Base-by-base conservation (phyloP, 2,797 vertebrate genomes). In the Myotis myotis region DNA sequence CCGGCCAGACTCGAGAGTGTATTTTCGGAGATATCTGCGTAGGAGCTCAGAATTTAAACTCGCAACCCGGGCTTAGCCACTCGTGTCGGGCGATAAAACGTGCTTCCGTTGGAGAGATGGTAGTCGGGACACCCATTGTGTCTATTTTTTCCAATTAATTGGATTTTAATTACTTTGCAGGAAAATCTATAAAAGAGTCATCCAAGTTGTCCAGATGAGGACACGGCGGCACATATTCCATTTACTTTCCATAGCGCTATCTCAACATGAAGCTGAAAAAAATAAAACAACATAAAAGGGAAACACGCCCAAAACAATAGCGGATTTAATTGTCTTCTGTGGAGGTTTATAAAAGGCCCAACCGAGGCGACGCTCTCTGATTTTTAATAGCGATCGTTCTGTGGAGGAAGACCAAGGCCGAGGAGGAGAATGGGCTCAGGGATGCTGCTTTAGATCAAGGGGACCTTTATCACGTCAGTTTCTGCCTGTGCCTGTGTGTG, bases 111-210 rank as follows among this genome's bases (percentile, higher is more conserved):
- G 71, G 88, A 90, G 90, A 91, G 80, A 81, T 8, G 93, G 76
- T 94, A 83, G 88, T 96, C 78, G 41, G 84, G 88, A 96, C 92
- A 81, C 79, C 88, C 90, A 95, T 96, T 96, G 96, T 96, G 92
- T 91, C 49, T 95, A 96, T 96, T 96, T 97, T 97, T 93, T 92
- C 82, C 90, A 94, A 96, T 97, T 95, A 97, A 96, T 95, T 97
- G 83, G 87, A 94, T 96, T 96, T 96, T 96, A 97, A 96, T 97
- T 96, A 97, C 92, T 96, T 97, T 95, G 33, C 71, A 91, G 92
- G 96, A 95, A 95, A 93, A 96, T 96, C 93, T 96, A 89, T 97
- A 82, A 94, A 91, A 97, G 82, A 96, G 93, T 83, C 91, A 95
- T 96, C 93, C 90, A 92, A 93, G 53, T 93, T 96, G 96, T 80